Conservation (phyloP, 2,113 vertebrate species). For the Anolis sagrei region DNA sequence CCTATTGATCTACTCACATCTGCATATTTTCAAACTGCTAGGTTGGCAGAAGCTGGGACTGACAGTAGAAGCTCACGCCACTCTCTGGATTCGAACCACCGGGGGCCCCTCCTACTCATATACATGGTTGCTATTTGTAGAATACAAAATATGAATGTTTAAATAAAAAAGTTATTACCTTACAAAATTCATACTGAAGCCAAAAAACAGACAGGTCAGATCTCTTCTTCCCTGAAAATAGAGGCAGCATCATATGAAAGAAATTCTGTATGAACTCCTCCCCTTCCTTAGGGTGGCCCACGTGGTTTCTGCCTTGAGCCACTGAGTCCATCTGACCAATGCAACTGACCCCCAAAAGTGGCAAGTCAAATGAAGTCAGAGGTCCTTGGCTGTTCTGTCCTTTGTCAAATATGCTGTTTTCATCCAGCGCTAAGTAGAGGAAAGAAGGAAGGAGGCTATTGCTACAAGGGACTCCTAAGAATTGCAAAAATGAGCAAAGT, state of each 20-base stretch:
- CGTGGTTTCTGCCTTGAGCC: conserved; percentile 66
- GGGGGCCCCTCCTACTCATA: not conserved
- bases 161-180: conserved; percentile 78
- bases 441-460: conserved; percentile 67
- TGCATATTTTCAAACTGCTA: too few species aligned
- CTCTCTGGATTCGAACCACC: too few species aligned
- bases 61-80: too few species aligned
- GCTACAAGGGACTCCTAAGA: conserved; percentile 86
- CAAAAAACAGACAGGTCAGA: conserved; percentile 80
- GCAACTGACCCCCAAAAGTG: conserved; percentile 76
- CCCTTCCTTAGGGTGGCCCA: conserved; percentile 85
- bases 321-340: conserved; percentile 84
- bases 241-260: conserved; percentile 79
- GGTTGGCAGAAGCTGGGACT: too few species aligned
- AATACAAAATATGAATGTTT: not conserved
- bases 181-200: conserved; percentile 91
- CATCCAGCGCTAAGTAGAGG: conserved; percentile 84
- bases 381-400: conserved; percentile 73
- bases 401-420: conserved; percentile 79
- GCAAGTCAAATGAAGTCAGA: conserved; percentile 74
- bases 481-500: conserved; percentile 85
- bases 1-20: too few species aligned
- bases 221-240: conserved; percentile 79
- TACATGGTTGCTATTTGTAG: not conserved
- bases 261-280: conserved; percentile 88